phyloP scores from a whole-genome alignment of 1,140 invertebrate genomes.

The Centruroides sculpturatus region DNA sequence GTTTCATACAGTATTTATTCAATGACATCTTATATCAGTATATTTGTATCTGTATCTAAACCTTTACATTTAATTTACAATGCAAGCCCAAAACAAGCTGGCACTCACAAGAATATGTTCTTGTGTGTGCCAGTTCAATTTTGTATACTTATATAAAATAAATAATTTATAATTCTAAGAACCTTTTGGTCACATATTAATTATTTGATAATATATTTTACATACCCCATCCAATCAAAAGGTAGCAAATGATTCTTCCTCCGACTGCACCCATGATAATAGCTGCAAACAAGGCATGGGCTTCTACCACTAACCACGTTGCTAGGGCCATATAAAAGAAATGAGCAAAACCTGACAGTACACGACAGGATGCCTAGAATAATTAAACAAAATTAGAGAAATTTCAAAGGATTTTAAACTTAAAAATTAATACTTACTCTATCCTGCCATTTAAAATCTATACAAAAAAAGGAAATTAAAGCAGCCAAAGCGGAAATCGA shows the following conservation, averaged over 20 bases:
- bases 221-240: slow-evolving; percentile 22
- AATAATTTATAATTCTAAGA: too few relatives aligned
- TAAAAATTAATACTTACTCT: neutral
- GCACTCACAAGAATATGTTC: too few relatives aligned
- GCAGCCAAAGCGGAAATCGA: slow-evolving; percentile 18
- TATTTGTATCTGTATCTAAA: too few relatives aligned
- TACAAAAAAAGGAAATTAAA: slow-evolving; percentile 17
- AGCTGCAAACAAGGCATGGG: slow-evolving; percentile 21
- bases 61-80: too few relatives aligned
- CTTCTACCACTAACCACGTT: slow-evolving; percentile 20
- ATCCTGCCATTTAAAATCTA: slow-evolving; percentile 15
- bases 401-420: neutral
- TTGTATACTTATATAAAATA: too few relatives aligned
- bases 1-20: too few relatives aligned
- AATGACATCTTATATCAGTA: too few relatives aligned
- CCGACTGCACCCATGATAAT: slow-evolving; percentile 23
- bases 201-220: neutral
- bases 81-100: too few relatives aligned
- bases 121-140: too few relatives aligned
- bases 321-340: slow-evolving; percentile 22
- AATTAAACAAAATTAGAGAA: neutral
- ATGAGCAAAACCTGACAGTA: slow-evolving; percentile 22
- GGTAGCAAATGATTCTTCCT: slow-evolving; percentile 20
- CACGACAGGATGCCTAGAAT: slow-evolving; percentile 18
- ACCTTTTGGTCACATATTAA: too few relatives aligned